Percentiles rank a stretch among this genome's conserved stretches.
These are phyloP conservation scores for Brachymystax lenok DNA, from an alignment of 2,797 vertebrate species.

Conservation along the genomic window DNA sequence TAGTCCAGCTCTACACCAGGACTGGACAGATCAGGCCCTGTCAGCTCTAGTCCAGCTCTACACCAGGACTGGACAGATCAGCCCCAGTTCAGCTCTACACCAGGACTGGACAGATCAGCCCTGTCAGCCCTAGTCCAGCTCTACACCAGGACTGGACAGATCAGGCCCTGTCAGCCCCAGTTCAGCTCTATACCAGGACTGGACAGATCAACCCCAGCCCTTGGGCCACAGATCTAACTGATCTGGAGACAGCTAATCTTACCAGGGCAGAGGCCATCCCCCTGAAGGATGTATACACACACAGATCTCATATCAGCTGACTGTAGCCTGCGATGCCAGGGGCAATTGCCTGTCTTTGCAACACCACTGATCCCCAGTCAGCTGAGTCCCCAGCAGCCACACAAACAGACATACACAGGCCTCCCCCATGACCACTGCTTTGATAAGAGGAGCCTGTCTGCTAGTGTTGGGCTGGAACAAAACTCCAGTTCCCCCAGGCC, in stretches of 20 bases:
- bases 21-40: too few relatives aligned
- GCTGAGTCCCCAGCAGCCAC: background rate
- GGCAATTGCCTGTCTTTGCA: background rate
- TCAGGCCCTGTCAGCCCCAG: background rate
- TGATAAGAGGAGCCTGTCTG: background rate
- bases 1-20: too few relatives aligned
- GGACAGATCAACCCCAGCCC: too few relatives aligned
- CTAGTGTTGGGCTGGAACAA: background rate
- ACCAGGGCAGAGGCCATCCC: background rate
- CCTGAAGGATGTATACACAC: background rate
- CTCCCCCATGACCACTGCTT: background rate
- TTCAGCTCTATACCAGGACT: background rate
- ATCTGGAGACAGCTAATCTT: background rate
- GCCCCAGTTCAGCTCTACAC: too few relatives aligned
- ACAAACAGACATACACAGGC: slow-evolving; percentile 16
- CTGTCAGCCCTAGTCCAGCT: too few relatives aligned
- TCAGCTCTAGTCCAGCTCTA: too few relatives aligned
- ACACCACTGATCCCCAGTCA: background rate
- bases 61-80: too few relatives aligned
- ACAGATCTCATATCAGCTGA: background rate
- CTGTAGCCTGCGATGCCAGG: background rate
- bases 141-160: too few relatives aligned
- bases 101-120: too few relatives aligned
- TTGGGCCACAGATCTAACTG: background rate
- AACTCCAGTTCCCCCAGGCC: background rate